These are phyloP conservation scores for Squalus acanthias DNA, from an alignment of 2,797 vertebrate species.

Conservation along the genomic window DNA sequence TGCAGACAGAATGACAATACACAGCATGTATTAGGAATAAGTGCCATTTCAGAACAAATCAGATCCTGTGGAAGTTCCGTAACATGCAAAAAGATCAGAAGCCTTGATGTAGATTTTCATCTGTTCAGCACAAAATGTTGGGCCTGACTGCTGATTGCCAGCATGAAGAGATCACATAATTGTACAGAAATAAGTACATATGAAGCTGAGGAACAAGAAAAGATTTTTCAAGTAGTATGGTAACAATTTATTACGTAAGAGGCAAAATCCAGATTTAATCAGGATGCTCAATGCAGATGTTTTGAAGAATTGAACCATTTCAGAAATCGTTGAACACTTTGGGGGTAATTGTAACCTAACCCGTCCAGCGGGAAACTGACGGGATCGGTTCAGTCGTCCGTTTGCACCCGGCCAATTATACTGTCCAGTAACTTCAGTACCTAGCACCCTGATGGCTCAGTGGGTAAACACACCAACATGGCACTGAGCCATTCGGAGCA, in stretches of 20 bases:
- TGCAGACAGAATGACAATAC: background rate
- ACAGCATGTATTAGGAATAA: background rate
- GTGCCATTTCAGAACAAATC: background rate
- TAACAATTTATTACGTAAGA: background rate
- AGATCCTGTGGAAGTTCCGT: background rate
- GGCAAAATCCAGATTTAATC: background rate
- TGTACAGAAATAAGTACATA: background rate
- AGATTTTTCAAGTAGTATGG: background rate
- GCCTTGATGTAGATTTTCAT: background rate
- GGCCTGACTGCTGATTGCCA: background rate
- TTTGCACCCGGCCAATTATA: background rate
- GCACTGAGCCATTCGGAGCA: background rate
- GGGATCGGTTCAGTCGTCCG: background rate
- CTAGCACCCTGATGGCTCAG: background rate
- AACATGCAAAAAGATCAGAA: background rate
- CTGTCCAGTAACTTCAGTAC: background rate
- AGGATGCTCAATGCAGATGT: background rate
- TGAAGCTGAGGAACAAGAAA: background rate
- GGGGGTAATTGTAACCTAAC: background rate
- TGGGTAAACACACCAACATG: background rate
- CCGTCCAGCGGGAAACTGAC: background rate
- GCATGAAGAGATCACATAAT: background rate
- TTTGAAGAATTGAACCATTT: background rate
- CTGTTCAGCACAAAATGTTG: background rate
- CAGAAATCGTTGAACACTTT: background rate